phyloP scores from a whole-genome alignment of 2,113 vertebrate species.

The Diadophis punctatus region DNA sequence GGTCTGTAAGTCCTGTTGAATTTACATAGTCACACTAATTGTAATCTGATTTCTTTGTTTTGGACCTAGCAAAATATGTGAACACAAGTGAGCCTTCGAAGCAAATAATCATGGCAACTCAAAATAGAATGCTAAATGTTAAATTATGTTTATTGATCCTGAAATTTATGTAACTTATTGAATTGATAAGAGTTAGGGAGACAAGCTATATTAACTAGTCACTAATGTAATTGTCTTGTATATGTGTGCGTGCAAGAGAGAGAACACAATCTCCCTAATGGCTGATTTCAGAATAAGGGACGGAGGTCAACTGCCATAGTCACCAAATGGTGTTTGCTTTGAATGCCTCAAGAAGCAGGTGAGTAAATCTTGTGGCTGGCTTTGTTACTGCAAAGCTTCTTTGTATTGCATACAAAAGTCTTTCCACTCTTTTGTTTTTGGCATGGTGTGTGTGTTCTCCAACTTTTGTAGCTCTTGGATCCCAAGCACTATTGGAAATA shows the following conservation, averaged over 20 bases:
- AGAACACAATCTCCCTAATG: slow-evolving; percentile 37
- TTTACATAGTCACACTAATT: not conserved
- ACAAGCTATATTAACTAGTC: not conserved
- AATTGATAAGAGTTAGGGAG: not conserved
- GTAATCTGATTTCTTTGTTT: not conserved
- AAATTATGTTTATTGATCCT: not conserved
- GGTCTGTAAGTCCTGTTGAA: not conserved
- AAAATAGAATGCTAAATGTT: not conserved
- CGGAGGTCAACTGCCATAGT: slow-evolving; percentile 23
- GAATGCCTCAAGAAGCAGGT: slow-evolving; percentile 51
- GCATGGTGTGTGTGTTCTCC: slow-evolving; percentile 48
- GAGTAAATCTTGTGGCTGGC: slow-evolving; percentile 58
- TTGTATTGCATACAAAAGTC: slow-evolving; percentile 59
- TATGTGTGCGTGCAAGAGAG: not conserved
- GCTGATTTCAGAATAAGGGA: slow-evolving; percentile 13
- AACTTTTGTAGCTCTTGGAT: slow-evolving; percentile 24
- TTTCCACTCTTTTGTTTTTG: slow-evolving; percentile 44
- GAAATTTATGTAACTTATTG: not conserved
- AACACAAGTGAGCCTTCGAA: not conserved
- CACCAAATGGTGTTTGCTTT: slow-evolving; percentile 36
- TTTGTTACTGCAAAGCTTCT: slow-evolving; percentile 45
- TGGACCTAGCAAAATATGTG: not conserved
- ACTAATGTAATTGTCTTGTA: not conserved
- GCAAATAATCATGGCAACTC: not conserved
- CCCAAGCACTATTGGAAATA: slow-evolving; percentile 6